phyloP scores from a whole-genome alignment of 2,113 vertebrate genomes.

The Nestor notabilis region DNA sequence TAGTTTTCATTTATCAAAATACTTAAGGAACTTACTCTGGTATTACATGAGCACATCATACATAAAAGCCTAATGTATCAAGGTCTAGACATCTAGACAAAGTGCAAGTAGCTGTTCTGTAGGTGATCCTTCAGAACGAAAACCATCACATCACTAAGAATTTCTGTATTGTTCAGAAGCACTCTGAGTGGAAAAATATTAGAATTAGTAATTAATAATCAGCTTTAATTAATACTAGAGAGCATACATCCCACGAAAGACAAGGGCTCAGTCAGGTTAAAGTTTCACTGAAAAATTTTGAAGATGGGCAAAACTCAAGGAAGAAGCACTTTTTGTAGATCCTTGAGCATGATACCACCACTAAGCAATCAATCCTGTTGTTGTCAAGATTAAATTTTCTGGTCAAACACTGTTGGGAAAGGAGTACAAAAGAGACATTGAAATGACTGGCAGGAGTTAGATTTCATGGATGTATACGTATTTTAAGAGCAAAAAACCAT shows the following conservation, averaged over 20 bases:
- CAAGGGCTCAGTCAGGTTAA: neutral
- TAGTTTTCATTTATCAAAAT: neutral
- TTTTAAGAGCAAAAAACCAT: neutral
- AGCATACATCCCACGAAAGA: neutral
- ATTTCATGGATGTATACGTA: neutral
- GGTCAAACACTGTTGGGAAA: neutral
- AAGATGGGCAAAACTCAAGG: neutral
- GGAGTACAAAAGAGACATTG: neutral
- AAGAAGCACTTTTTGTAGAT: neutral
- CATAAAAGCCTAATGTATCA: neutral
- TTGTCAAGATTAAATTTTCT: neutral
- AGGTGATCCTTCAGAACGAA: neutral
- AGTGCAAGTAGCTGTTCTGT: neutral
- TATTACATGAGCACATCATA: neutral
- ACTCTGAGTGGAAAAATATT: neutral
- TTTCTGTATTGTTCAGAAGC: neutral
- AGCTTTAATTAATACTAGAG: neutral
- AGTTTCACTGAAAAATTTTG: neutral
- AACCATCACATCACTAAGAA: neutral
- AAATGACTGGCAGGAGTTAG: neutral
- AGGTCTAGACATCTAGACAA: neutral
- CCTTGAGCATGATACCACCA: neutral
- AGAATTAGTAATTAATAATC: neutral
- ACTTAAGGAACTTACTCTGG: neutral
- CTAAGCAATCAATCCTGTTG: neutral